Evolutionary conservation across 2,113 vertebrate species (phyloP), one percentile per base, ranked within the genome.

Genomic region (Gobius niger): DNA sequence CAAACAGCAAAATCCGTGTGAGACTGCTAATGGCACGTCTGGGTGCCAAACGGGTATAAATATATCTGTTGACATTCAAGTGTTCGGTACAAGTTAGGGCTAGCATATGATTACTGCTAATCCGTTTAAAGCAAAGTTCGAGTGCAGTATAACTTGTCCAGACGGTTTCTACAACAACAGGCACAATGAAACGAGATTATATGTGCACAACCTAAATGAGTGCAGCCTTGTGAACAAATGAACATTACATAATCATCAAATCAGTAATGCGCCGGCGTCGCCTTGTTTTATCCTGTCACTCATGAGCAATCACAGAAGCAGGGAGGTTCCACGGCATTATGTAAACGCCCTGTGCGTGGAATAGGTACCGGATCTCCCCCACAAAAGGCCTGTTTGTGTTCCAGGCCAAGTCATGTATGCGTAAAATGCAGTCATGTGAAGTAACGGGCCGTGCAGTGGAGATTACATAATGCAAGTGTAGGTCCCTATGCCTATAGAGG

Each of bases 201-300:
- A 59, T 3, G 34, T 41, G 11, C 24, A 59, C 56, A 59, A 59
- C 49, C 16, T 50, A 54, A 51, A 9, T 9, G 49, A 50, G 56
- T 19, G n/a, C 46, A 52, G 56, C 14, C 12, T 40, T 76, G 19
- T 42, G 19, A 65, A 24, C 9, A 54, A 54, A 54, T 54, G 52
- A 54, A 54, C 52, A 42, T 75, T 80, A 57, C 49, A 40, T 75
- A 70, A 86, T 53, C 50, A 56, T 68, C 57, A 16, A 56, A 64
- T 52, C 50, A 64, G 14, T 44, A 13, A 11, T 3, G 6, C 54
- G 50, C 54, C 18, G 52, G 49, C 56, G 16, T 47, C 60, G 3
- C 7, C 62, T 59, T 54, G 54, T 49, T 47, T 42, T 52, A 63
- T 52, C 1, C 0, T 56, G 40, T 74, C 53, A 72, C 19, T 19